Evolutionary conservation across 2,888 invertebrate species (phyloP).

Genomic region (Drosophila suboccidentalis): DNA sequence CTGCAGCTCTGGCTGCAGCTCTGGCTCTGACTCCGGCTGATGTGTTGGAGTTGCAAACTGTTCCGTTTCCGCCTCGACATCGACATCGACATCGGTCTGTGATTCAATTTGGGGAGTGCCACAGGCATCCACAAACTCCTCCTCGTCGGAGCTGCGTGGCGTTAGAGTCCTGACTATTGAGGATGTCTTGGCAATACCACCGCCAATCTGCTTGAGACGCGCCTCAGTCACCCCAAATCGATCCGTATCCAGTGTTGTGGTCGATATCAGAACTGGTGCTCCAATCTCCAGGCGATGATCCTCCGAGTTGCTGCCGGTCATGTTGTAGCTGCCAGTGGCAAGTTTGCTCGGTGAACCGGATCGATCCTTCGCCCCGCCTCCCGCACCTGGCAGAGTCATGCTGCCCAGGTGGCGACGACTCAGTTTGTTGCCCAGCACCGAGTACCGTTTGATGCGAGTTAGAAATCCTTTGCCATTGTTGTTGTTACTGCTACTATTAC

Average conservation of each 20-base stretch:
- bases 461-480: slow-evolving; percentile 77
- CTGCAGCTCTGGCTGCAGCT: slow-evolving; percentile 4
- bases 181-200: slow-evolving; percentile 74
- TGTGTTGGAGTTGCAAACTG: slow-evolving; percentile 47
- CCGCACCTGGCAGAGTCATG: slow-evolving; percentile 63
- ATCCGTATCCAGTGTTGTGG: slow-evolving; percentile 84
- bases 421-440: slow-evolving; percentile 84
- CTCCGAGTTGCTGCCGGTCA: slow-evolving; percentile 84
- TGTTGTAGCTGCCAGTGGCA: slow-evolving; percentile 84
- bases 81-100: neutral
- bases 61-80: slow-evolving; percentile 32
- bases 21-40: slow-evolving; percentile 40
- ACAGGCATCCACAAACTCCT: slow-evolving; percentile 83
- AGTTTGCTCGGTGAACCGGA: slow-evolving; percentile 77
- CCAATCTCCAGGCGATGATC: slow-evolving; percentile 85
- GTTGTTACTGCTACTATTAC: slow-evolving; percentile 49
- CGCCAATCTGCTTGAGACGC: slow-evolving; percentile 79
- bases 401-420: slow-evolving; percentile 81
- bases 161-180: slow-evolving; percentile 62
- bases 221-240: slow-evolving; percentile 82
- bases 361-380: slow-evolving; percentile 33
- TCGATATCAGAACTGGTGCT: slow-evolving; percentile 85
- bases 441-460: slow-evolving; percentile 84
- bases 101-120: slow-evolving; percentile 68
- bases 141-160: slow-evolving; percentile 83